Evolutionary conservation across 1,140 invertebrate species (phyloP).

Genomic region (Sitophilus oryzae): DNA sequence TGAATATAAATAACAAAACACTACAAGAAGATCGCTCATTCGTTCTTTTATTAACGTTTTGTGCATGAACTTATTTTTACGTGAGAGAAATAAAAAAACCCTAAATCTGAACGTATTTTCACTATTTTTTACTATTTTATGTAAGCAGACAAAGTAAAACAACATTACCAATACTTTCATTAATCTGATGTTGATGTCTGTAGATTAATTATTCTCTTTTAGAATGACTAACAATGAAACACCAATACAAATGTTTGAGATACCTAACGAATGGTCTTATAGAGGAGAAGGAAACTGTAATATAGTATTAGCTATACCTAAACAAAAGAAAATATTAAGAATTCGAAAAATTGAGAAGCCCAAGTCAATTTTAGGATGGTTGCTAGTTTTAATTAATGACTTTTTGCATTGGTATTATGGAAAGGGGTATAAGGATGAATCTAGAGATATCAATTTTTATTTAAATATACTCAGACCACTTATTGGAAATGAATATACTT

Average conservation of each 20-base stretch:
- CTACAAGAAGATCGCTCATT: too few relatives aligned
- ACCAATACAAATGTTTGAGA: conserved; percentile 19
- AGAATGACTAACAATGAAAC: conserved; percentile 6
- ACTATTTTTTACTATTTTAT: too few relatives aligned
- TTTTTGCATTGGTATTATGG: conserved; percentile 31
- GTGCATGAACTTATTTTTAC: too few relatives aligned
- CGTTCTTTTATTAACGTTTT: too few relatives aligned
- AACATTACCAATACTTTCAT: not conserved
- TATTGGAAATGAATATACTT: conserved; percentile 29
- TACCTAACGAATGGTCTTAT: conserved; percentile 35
- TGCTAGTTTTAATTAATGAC: conserved; percentile 31
- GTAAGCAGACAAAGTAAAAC: too few relatives aligned
- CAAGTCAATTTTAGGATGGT: conserved; percentile 30
- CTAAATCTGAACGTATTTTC: too few relatives aligned
- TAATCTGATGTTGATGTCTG: too few relatives aligned
- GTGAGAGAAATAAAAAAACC: too few relatives aligned
- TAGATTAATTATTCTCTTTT: too few relatives aligned
- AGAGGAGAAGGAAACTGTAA: conserved; percentile 40
- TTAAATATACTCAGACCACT: conserved; percentile 35
- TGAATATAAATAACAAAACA: too few relatives aligned
- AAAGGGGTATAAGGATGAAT: conserved; percentile 26
- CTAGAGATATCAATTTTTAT: conserved; percentile 36
- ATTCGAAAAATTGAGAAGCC: conserved; percentile 35
- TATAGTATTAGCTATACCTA: conserved; percentile 34
- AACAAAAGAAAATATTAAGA: conserved; percentile 31